Evolutionary conservation across 2,888 invertebrate genomes (phyloP).

Genomic region (Aplocera efformata): DNA sequence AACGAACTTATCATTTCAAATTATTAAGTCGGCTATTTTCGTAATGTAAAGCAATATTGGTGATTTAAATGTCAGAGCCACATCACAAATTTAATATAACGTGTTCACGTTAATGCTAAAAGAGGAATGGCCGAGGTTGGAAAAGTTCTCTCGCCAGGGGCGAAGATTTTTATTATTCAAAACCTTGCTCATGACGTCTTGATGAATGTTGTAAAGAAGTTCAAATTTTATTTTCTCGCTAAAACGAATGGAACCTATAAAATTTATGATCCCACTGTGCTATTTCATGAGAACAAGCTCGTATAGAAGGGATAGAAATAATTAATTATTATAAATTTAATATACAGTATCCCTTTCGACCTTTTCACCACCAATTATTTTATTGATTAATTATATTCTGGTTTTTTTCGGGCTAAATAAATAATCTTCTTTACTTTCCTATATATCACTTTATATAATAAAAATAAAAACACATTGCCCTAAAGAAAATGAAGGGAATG

Average conservation of each 20-base stretch:
- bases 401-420: too few species aligned
- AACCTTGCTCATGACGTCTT: constrained; percentile 67
- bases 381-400: too few species aligned
- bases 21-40: too few species aligned
- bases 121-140: constrained; percentile 26
- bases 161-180: constrained; percentile 70
- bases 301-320: not conserved
- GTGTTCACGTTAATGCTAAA: constrained; percentile 8
- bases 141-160: constrained; percentile 31
- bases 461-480: too few species aligned
- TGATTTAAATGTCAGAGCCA: not conserved
- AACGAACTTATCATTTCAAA: too few species aligned
- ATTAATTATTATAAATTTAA: not conserved
- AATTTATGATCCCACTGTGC: constrained; percentile 28
- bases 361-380: too few species aligned
- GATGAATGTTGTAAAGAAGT: constrained; percentile 73
- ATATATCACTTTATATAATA: too few species aligned
- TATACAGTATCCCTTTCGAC: too few species aligned
- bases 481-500: too few species aligned
- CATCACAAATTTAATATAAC: constrained; percentile 6
- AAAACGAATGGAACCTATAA: constrained; percentile 54
- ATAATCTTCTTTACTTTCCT: too few species aligned
- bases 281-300: not conserved
- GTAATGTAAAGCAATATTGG: too few species aligned
- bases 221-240: constrained; percentile 63